Base-by-base conservation (phyloP, 2,888 invertebrate species). In the Trachelus iudaicus region DNA sequence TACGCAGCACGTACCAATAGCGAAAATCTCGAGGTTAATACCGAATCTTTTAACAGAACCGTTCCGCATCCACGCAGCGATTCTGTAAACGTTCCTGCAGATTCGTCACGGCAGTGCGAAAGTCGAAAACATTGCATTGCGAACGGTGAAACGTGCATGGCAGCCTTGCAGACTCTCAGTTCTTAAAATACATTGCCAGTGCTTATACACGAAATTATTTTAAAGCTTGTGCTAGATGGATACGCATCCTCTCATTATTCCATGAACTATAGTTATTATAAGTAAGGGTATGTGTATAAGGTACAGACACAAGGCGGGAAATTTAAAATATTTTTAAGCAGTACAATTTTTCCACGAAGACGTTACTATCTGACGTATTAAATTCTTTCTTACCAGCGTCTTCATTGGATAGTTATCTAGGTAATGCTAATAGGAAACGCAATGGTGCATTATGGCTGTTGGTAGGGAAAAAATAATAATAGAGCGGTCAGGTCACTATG, bases 401-500 rank as follows among this genome's bases (percentile, higher is more conserved):
- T 69, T 78, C 77, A 79, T 80, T 73, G 77, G 40, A 78, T 30
- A 34, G 79, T 76, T 75, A 79, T 73, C 79, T 73, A 74, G 79
- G 79, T 79, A 79, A 85, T 82, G 81, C 81, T 80, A 83, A 85
- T 81, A 75, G 80, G 69, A 77, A 77, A 73, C 79, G 77, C 77
- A 73, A 77, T 31, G 75, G 75, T 75, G 78, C 82, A 81, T 81
- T 83, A 85, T 83, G 81, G 79, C 79, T 77, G 79, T 56, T 56
- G 56, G 56, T 23, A 79, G 80, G 80, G 76, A n/a, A 75, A 85
- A 81, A 31, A 85, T 84, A 85, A 85, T 85, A 82, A 82, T 82
- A 83, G 13, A 71, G 71, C 82, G 81, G 81, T 78, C 85, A 76
- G 85, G 85, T 85, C 85, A 85, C 84, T 85, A 85, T 82, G 86